Conservation (phyloP, 2,888 invertebrate genomes). For the Drosophila niveifrons region DNA sequence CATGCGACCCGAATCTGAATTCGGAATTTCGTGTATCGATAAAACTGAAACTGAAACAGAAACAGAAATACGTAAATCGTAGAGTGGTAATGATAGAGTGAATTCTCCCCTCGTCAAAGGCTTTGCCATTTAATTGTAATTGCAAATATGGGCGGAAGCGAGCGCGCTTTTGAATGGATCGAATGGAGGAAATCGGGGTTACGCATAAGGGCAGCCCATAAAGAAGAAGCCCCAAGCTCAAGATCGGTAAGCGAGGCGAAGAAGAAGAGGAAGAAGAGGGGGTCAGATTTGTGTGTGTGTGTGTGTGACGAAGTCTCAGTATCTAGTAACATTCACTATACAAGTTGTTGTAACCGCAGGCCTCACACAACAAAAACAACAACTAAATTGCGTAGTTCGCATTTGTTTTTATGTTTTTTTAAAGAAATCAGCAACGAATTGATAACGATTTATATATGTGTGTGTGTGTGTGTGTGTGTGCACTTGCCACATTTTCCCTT, state of each 20-base stretch:
- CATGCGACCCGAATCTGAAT: no score
- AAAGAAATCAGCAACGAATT: constrained; percentile 3
- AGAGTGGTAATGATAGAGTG: background rate
- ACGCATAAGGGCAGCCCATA: constrained; percentile 59
- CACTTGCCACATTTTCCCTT: no score
- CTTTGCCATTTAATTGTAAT: constrained; percentile 63
- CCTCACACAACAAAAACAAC: background rate
- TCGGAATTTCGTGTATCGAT: no score
- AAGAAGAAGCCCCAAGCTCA: constrained; percentile 1
- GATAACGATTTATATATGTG: constrained; percentile 6
- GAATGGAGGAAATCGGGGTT: constrained; percentile 65
- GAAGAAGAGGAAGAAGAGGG: background rate
- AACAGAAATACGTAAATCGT: no score
- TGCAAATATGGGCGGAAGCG: constrained; percentile 76
- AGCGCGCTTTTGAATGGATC: constrained; percentile 62
- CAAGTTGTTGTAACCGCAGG: constrained; percentile 34
- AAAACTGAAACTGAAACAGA: no score
- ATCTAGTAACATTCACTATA: constrained; percentile 11
- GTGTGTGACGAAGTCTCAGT: background rate
- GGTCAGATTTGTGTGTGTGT: background rate
- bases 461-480: no score
- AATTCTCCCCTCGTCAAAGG: constrained; percentile 17
- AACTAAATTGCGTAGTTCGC: no score
- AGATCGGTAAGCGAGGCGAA: constrained; percentile 9
- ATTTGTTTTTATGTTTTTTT: background rate